Conservation (phyloP, 2,113 vertebrate genomes). For the Columba janthina region DNA sequence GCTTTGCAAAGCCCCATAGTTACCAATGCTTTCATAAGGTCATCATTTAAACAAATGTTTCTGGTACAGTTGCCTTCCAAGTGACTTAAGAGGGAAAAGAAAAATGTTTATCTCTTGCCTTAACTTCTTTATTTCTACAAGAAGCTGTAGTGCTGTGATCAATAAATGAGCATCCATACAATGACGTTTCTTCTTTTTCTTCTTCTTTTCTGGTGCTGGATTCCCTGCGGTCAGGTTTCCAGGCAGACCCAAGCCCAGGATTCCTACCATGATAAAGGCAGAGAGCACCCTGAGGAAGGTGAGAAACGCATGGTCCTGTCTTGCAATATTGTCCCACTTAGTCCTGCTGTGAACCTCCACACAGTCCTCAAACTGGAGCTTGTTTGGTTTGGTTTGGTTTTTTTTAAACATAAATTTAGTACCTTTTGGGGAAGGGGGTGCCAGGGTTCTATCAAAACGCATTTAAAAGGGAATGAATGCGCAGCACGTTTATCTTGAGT, state of each 20-base stretch:
- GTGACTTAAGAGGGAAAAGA: not conserved
- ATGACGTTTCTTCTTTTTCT: slow-evolving; percentile 19
- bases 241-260: slow-evolving; percentile 90
- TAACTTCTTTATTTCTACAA: not conserved
- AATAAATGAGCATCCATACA: not conserved
- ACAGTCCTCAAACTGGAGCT: not conserved
- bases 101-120: not conserved
- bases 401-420: not conserved
- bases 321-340: not conserved
- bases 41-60: not conserved
- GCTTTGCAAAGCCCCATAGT: not conserved
- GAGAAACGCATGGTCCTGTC: slow-evolving; percentile 33
- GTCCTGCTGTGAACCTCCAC: not conserved
- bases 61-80: not conserved
- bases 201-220: slow-evolving; percentile 42
- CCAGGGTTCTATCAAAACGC: accelerated
- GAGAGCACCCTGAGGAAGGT: slow-evolving; percentile 94
- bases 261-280: slow-evolving; percentile 95
- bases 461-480: not conserved
- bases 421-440: not conserved
- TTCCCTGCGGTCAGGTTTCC: slow-evolving; percentile 78
- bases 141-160: not conserved
- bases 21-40: not conserved
- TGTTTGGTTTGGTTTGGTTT: not conserved
- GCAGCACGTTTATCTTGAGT: not conserved